Conservation (phyloP, 2,797 vertebrate genomes). For the Diplodus puntazzo region DNA sequence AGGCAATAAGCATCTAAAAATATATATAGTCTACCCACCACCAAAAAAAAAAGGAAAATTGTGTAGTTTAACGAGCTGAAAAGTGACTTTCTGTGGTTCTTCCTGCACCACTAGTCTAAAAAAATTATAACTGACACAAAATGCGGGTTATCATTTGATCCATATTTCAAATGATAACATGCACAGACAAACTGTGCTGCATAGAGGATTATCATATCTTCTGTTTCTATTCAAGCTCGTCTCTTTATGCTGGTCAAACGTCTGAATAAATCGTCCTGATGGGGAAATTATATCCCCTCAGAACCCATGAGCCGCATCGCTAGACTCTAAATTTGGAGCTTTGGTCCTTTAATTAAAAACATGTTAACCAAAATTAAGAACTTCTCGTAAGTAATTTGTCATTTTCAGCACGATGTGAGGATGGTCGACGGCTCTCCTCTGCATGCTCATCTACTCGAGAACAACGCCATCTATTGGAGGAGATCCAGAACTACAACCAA, state of each 20-base stretch:
- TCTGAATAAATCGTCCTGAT: not conserved
- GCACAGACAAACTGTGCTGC: not conserved
- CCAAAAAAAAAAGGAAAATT: rapidly evolving
- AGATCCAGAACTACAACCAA: slow-evolving; percentile 51
- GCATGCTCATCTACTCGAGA: slow-evolving; percentile 67
- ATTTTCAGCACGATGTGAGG: not conserved
- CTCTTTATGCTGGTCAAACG: not conserved
- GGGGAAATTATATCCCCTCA: not conserved
- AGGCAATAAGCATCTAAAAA: not conserved
- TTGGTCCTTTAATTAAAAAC: not conserved
- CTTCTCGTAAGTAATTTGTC: not conserved
- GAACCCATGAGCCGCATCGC: not conserved
- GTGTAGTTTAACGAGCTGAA: not conserved
- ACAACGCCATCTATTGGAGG: slow-evolving; percentile 78
- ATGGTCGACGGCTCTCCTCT: not conserved
- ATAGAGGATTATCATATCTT: not conserved
- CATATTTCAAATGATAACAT: not conserved
- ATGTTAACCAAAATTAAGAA: not conserved
- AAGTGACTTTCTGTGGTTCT: not conserved
- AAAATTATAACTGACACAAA: not conserved
- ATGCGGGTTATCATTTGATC: not conserved
- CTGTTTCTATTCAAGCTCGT: not conserved
- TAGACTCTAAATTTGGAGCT: not conserved
- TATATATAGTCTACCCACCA: too few relatives aligned
- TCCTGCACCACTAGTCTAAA: not conserved